Evolutionary conservation across 2,888 invertebrate genomes (phyloP).

Genomic region (Dyspetes luteomarginatus): DNA sequence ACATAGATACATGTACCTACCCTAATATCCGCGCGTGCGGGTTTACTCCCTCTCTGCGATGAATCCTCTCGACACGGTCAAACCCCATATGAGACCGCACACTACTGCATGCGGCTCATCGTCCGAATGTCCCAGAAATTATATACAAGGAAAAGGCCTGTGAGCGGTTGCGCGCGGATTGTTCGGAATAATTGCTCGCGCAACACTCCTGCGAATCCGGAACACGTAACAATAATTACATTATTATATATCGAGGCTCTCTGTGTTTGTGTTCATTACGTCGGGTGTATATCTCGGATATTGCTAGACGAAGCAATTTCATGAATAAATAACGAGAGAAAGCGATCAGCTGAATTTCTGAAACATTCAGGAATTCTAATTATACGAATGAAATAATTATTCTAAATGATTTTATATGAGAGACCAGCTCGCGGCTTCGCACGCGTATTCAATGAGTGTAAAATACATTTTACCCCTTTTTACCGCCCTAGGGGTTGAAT

Average conservation of each 20-base stretch:
- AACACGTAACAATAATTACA: slow-evolving; percentile 48
- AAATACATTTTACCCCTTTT: background rate
- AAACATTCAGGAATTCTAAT: too few species aligned
- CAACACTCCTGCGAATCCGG: slow-evolving; percentile 35
- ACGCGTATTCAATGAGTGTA: too few species aligned
- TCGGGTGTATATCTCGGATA: slow-evolving; percentile 12
- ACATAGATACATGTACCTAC: background rate
- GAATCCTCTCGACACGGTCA: slow-evolving; percentile 50
- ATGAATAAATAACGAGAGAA: too few species aligned
- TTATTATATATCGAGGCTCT: slow-evolving; percentile 43
- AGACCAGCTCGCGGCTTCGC: too few species aligned
- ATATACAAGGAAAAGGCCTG: background rate
- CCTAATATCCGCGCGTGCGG: slow-evolving; percentile 33
- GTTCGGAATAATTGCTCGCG: slow-evolving; percentile 53
- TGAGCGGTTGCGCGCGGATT: slow-evolving; percentile 20
- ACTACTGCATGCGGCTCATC: slow-evolving; percentile 1
- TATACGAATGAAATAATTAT: too few species aligned
- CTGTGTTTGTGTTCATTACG: background rate
- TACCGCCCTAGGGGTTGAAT: background rate
- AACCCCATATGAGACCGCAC: slow-evolving; percentile 58
- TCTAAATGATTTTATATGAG: too few species aligned
- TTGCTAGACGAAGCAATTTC: too few species aligned
- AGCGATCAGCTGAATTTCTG: too few species aligned
- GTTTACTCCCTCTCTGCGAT: slow-evolving; percentile 20
- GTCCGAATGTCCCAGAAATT: background rate